These are phyloP conservation scores for Limnothrissa miodon DNA, from an alignment of 2,113 vertebrate species.

Conservation along the genomic window DNA sequence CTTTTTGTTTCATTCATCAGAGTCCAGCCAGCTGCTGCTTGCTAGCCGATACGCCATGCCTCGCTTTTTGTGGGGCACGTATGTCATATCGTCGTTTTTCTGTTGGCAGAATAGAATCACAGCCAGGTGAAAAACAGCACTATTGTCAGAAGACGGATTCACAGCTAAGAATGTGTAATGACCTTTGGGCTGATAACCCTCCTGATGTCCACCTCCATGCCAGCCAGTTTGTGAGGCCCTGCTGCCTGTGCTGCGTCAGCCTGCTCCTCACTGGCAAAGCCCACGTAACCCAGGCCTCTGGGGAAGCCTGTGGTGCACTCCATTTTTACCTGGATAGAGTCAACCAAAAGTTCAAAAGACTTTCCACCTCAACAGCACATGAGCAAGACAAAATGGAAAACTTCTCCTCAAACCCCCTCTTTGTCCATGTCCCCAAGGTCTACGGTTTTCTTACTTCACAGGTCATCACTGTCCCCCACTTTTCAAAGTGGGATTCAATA, in stretches of 20 bases:
- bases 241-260: constrained; percentile 53
- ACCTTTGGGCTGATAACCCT: constrained; percentile 58
- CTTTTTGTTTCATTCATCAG: not conserved
- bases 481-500: constrained; percentile 49
- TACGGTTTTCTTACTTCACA: constrained; percentile 48
- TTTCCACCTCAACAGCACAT: not conserved
- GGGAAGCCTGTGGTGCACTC: not conserved
- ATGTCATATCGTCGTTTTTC: not conserved
- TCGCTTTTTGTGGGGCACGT: not conserved
- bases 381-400: not conserved
- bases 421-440: not conserved
- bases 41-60: not conserved
- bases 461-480: constrained; percentile 48
- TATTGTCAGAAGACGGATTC: not conserved
- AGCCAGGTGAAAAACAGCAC: not conserved
- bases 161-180: not conserved
- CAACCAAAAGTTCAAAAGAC: not conserved
- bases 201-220: constrained; percentile 43
- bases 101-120: not conserved
- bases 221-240: constrained; percentile 53
- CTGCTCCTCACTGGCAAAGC: constrained; percentile 51
- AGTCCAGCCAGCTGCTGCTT: not conserved
- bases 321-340: constrained; percentile 46
- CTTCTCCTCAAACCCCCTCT: too few relatives aligned
- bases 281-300: constrained; percentile 48